Percentiles rank a stretch among this genome's conserved stretches.
Conservation (phyloP, 2,113 vertebrate species). For the Chelonoidis abingdonii region DNA sequence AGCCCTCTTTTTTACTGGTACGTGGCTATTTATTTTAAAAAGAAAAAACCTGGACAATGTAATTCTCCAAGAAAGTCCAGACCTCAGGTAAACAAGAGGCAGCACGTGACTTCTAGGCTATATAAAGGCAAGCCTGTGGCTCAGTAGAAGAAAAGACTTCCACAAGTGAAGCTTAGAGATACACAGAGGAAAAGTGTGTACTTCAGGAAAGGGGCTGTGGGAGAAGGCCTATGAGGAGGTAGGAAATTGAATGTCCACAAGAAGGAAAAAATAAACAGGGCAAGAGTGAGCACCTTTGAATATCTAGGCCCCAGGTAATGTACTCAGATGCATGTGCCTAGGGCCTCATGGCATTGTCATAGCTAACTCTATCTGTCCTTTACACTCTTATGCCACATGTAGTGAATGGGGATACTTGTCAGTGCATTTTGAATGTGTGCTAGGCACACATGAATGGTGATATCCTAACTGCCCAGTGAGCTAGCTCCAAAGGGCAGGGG, state of each 20-base stretch:
- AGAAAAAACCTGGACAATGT: not conserved
- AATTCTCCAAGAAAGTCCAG: not conserved
- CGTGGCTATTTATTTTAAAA: too few relatives aligned
- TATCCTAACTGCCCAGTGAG: not conserved
- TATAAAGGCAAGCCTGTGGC: not conserved
- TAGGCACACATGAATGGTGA: not conserved
- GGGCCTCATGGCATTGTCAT: not conserved
- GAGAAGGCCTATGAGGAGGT: not conserved
- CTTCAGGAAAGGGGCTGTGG: too few relatives aligned
- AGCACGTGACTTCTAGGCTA: not conserved
- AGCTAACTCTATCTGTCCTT: not conserved
- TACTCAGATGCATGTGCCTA: not conserved
- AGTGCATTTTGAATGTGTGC: too few relatives aligned
- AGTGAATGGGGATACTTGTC: not conserved
- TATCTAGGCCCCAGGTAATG: not conserved
- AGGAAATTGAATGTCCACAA: not conserved
- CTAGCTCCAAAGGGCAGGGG: not conserved
- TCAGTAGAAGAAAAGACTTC: not conserved
- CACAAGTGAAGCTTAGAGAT: not conserved
- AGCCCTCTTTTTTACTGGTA: too few relatives aligned
- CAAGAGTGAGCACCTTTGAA: not conserved
- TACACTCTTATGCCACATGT: not conserved
- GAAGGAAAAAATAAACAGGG: not conserved
- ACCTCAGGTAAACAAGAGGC: not conserved
- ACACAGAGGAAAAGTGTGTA: not conserved